phyloP scores from a whole-genome alignment of 2,888 invertebrate genomes.

The Sympetrum striolatum region DNA sequence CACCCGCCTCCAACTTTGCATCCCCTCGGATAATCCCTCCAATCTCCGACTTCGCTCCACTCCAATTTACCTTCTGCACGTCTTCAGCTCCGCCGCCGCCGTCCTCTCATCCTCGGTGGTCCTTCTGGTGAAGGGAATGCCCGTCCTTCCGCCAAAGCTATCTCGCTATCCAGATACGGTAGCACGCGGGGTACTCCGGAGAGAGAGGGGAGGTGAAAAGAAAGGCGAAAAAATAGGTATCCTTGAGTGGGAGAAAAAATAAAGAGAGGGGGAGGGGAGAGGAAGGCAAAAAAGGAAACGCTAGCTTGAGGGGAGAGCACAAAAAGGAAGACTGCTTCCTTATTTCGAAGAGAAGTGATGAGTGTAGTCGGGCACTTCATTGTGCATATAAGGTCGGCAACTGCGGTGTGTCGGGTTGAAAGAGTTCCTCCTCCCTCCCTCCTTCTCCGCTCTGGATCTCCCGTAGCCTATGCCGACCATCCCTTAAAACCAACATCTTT shows the following conservation, averaged over 20 bases:
- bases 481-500: no score
- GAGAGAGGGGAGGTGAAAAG: neutral
- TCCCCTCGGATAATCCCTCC: no score
- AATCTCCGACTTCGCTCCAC: neutral
- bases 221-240: conserved; percentile 10
- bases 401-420: neutral
- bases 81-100: neutral
- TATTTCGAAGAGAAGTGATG: conserved; percentile 38
- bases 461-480: no score
- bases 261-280: neutral
- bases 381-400: conserved; percentile 38
- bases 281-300: neutral
- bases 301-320: neutral
- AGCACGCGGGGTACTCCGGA: neutral
- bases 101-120: conserved; percentile 4
- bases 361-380: conserved; percentile 28
- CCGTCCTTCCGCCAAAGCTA: neutral
- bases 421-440: neutral
- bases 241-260: conserved; percentile 22
- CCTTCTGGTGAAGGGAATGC: conserved; percentile 8
- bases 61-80: neutral
- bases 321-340: conserved; percentile 4
- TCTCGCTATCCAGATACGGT: conserved; percentile 27
- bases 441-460: neutral
- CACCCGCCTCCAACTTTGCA: no score